A percentile compares a stretch with the other conserved stretches of the same genome.
Evolutionary conservation across 2,797 vertebrate species (phyloP).

Genomic region (Echiichthys vipera): DNA sequence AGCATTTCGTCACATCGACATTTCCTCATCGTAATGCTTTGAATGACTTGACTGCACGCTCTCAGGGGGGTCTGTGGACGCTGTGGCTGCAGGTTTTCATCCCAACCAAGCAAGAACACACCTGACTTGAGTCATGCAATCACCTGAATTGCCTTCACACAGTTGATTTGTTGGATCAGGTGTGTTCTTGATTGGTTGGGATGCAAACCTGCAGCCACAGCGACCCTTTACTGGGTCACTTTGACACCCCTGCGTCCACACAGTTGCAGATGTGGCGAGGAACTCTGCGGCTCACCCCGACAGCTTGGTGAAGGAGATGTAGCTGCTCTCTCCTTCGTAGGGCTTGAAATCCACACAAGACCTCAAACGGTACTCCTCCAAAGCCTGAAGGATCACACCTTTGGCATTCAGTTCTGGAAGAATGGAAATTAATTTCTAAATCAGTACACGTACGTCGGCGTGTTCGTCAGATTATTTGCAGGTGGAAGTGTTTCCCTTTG

Average conservation of each 20-base stretch:
- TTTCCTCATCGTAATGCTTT: constrained; percentile 9
- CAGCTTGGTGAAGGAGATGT: constrained; percentile 88
- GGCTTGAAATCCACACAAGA: constrained; percentile 95
- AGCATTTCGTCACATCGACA: constrained; percentile 4
- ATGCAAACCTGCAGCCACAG: too few species aligned
- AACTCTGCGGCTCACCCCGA: constrained; percentile 82
- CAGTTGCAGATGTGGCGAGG: too few species aligned
- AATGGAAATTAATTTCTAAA: background rate
- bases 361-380: constrained; percentile 93
- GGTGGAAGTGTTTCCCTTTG: background rate
- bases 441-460: constrained; percentile 6
- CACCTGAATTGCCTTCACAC: too few species aligned
- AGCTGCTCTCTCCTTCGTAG: constrained; percentile 89
- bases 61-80: too few species aligned
- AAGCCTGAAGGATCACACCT: constrained; percentile 89
- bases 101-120: too few species aligned
- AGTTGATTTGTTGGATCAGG: too few species aligned
- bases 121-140: too few species aligned
- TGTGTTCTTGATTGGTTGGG: too few species aligned
- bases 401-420: constrained; percentile 92
- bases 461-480: background rate
- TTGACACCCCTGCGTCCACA: too few species aligned
- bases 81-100: too few species aligned
- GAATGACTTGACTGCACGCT: background rate
- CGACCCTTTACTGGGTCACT: too few species aligned